phyloP scores from a whole-genome alignment of 2,888 invertebrate genomes.

The Troilus luridus region DNA sequence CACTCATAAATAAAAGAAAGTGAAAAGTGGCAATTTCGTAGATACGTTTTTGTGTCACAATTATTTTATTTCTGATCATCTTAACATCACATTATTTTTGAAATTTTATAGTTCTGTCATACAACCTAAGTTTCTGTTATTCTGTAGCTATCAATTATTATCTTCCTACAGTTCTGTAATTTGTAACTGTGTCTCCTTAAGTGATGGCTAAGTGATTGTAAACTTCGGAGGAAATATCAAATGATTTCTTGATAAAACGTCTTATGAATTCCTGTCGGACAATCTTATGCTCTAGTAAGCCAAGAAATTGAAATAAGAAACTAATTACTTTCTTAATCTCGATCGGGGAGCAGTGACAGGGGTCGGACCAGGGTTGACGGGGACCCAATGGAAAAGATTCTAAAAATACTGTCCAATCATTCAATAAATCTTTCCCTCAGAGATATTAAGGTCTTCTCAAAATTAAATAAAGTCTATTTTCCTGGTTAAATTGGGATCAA shows the following conservation, averaged over 20 bases:
- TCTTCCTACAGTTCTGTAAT: not conserved
- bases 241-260: not conserved
- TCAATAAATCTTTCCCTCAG: not conserved
- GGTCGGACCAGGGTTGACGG: not conserved
- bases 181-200: not conserved
- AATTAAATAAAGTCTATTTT: slow-evolving; percentile 9
- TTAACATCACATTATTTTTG: no score
- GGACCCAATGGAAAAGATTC: not conserved
- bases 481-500: not conserved
- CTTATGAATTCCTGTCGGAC: slow-evolving; percentile 1
- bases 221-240: not conserved
- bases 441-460: not conserved
- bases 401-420: slow-evolving; percentile 4
- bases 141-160: no score
- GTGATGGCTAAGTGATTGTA: not conserved
- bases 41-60: no score
- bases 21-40: no score
- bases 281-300: slow-evolving; percentile 30
- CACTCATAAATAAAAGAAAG: no score
- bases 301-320: slow-evolving; percentile 35
- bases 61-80: no score
- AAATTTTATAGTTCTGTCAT: no score
- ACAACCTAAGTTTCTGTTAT: no score
- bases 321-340: slow-evolving; percentile 29
- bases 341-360: not conserved